Conservation (phyloP, 2,888 invertebrate genomes). For the Euzophera pinguis region DNA sequence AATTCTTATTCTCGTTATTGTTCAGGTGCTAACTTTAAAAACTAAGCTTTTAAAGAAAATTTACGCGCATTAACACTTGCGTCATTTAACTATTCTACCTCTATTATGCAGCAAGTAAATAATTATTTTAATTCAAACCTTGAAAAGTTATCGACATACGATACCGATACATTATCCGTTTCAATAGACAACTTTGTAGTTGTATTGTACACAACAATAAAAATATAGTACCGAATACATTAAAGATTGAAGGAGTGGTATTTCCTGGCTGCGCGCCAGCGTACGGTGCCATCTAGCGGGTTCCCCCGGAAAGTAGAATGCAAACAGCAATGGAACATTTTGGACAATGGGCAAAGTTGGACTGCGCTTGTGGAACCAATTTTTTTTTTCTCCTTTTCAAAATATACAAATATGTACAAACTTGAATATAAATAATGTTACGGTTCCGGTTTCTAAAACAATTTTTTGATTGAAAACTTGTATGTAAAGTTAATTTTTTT, state of each 20-base stretch:
- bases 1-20: too few relatives aligned
- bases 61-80: too few relatives aligned
- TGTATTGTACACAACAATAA: slow-evolving; percentile 23
- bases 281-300: slow-evolving; percentile 2
- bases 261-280: slow-evolving; percentile 42
- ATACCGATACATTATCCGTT: background rate
- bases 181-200: background rate
- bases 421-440: background rate
- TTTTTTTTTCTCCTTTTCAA: background rate
- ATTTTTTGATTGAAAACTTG: too few relatives aligned
- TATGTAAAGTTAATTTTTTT: too few relatives aligned
- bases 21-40: too few relatives aligned
- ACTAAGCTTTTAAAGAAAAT: too few relatives aligned
- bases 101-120: too few relatives aligned
- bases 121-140: background rate
- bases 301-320: background rate
- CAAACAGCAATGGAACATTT: slow-evolving; percentile 1
- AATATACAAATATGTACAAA: background rate
- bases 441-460: too few relatives aligned
- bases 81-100: too few relatives aligned
- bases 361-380: background rate
- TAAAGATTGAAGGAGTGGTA: slow-evolving; percentile 41
- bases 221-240: slow-evolving; percentile 44
- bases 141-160: slow-evolving; percentile 3
- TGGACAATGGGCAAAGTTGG: background rate